A percentile compares a stretch with the other conserved stretches of the same genome.
phyloP scores from a whole-genome alignment of 2,888 invertebrate species.

The Eretmocerus hayati region DNA sequence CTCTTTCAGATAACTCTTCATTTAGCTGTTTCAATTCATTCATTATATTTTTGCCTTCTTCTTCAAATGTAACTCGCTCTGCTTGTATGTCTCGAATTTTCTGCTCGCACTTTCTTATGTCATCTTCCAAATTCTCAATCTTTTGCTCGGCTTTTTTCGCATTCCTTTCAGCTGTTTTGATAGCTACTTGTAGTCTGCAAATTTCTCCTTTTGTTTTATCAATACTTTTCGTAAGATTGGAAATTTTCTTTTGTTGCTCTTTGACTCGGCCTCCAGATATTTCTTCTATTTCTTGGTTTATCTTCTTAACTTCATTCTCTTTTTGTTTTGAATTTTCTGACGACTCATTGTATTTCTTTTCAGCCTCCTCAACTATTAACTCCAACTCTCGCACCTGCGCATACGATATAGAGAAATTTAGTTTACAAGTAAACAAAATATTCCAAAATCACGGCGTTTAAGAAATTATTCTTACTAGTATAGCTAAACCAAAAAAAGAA shows the following conservation, averaged over 20 bases:
- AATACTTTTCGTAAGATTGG: slow-evolving; percentile 61
- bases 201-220: slow-evolving; percentile 66
- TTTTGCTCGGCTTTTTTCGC: slow-evolving; percentile 68
- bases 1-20: slow-evolving; percentile 53
- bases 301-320: slow-evolving; percentile 57
- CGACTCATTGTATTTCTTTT: slow-evolving; percentile 53
- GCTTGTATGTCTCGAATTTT: slow-evolving; percentile 55
- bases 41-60: slow-evolving; percentile 52
- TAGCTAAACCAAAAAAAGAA: not conserved
- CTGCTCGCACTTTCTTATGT: slow-evolving; percentile 62
- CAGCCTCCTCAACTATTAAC: slow-evolving; percentile 49
- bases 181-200: slow-evolving; percentile 61
- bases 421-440: not conserved
- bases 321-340: slow-evolving; percentile 55
- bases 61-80: slow-evolving; percentile 55
- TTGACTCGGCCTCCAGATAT: slow-evolving; percentile 65
- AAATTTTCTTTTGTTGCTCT: slow-evolving; percentile 64
- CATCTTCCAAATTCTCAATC: slow-evolving; percentile 66
- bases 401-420: not conserved
- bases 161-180: slow-evolving; percentile 63
- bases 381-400: slow-evolving; percentile 51
- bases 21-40: slow-evolving; percentile 54
- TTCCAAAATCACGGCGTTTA: not conserved
- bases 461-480: not conserved
- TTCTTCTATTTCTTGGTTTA: slow-evolving; percentile 62